These are phyloP conservation scores for Eristalis tenax DNA, from an alignment of 2,888 invertebrate species.

Conservation along the genomic window DNA sequence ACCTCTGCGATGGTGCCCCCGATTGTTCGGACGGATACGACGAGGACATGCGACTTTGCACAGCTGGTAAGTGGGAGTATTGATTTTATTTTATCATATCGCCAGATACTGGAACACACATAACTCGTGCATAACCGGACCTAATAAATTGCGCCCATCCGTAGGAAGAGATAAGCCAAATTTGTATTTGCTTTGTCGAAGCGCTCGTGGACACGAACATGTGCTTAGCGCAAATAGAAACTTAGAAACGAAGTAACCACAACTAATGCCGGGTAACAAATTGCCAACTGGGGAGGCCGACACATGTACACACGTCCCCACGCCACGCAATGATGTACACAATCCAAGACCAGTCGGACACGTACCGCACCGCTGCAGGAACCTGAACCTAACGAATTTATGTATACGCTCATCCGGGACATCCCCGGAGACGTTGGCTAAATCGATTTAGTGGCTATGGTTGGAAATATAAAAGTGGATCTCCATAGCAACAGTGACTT, in stretches of 20 bases:
- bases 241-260: slow-evolving; percentile 1
- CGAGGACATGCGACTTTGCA: slow-evolving; percentile 96
- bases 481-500: not conserved
- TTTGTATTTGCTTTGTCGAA: slow-evolving; percentile 11
- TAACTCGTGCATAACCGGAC: slow-evolving; percentile 26
- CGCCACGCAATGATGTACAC: not conserved
- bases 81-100: slow-evolving; percentile 31
- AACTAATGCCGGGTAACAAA: slow-evolving; percentile 49
- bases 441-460: not conserved
- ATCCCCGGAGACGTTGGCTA: not conserved
- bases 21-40: slow-evolving; percentile 98
- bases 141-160: slow-evolving; percentile 42
- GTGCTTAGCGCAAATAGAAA: slow-evolving; percentile 8
- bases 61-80: slow-evolving; percentile 87
- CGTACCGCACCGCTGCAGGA: not conserved
- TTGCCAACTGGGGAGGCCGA: slow-evolving; percentile 29
- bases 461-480: not conserved
- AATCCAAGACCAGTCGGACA: not conserved
- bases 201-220: slow-evolving; percentile 17
- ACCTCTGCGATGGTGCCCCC: slow-evolving; percentile 96
- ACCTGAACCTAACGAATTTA: slow-evolving; percentile 28
- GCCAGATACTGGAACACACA: slow-evolving; percentile 1
- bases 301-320: not conserved
- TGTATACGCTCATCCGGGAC: not conserved
- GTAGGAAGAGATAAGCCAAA: not conserved